phyloP scores from a whole-genome alignment of 2,113 vertebrate species.

The Tor tambroides region DNA sequence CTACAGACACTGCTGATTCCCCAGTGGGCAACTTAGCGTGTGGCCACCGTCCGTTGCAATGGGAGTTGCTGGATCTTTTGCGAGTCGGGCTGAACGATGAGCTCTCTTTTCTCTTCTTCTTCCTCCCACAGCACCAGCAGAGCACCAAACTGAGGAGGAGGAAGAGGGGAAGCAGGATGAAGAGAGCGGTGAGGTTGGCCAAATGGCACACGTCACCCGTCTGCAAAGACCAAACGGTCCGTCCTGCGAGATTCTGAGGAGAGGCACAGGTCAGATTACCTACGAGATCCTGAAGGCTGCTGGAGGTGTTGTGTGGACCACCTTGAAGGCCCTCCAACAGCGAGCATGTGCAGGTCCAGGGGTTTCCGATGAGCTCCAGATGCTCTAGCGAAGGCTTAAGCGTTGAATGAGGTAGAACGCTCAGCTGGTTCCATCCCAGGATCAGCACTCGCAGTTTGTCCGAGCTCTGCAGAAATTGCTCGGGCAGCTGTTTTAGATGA shows the following conservation, averaged over 20 bases:
- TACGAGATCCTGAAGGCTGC: constrained; percentile 59
- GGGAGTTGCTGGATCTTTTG: constrained; percentile 56
- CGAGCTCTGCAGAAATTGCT: constrained; percentile 77
- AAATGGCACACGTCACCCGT: constrained; percentile 73
- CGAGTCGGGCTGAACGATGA: constrained; percentile 63
- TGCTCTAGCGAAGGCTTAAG: constrained; percentile 73
- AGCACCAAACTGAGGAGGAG: constrained; percentile 72
- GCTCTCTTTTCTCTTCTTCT: constrained; percentile 74
- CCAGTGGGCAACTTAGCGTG: constrained; percentile 55
- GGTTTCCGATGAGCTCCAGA: constrained; percentile 80
- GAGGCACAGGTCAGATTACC: constrained; percentile 74
- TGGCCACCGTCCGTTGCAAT: constrained; percentile 67
- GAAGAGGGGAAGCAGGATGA: constrained; percentile 81
- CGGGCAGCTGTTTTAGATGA: constrained; percentile 76
- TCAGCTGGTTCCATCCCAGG: constrained; percentile 77
- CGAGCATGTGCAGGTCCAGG: constrained; percentile 82
- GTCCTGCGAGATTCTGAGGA: constrained; percentile 65
- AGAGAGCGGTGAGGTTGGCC: constrained; percentile 77
- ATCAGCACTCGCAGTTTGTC: constrained; percentile 72
- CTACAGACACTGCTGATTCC: constrained; percentile 8
- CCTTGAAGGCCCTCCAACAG: constrained; percentile 69
- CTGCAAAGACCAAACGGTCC: constrained; percentile 67
- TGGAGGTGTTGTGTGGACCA: constrained; percentile 57
- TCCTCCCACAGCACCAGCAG: constrained; percentile 83
- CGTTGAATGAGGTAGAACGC: constrained; percentile 70